A percentile compares a stretch with the other conserved stretches of the same genome.
These are phyloP conservation scores for Mustelus asterias DNA, from an alignment of 2,113 vertebrate genomes.

Conservation along the genomic window DNA sequence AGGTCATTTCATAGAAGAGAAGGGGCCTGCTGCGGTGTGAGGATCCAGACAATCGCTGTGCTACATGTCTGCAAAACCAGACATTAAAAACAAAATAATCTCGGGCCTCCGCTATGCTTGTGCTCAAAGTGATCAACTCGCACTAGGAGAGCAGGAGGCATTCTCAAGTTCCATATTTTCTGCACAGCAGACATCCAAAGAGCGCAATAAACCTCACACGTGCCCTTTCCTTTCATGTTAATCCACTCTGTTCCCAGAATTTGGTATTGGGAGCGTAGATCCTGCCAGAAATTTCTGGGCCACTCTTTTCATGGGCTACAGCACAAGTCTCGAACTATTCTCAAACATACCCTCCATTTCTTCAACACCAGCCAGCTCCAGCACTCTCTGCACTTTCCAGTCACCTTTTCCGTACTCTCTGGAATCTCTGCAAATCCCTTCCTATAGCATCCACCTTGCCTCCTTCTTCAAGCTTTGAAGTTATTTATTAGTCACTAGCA, in stretches of 20 bases:
- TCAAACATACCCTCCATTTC: not conserved
- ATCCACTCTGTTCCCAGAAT: not conserved
- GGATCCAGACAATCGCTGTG: not conserved
- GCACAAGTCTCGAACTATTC: not conserved
- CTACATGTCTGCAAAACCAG: not conserved
- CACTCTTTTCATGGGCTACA: not conserved
- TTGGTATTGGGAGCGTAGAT: not conserved
- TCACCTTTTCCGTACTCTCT: too few species aligned
- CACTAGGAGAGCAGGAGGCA: not conserved
- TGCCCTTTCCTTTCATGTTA: not conserved
- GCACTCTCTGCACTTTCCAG: not conserved
- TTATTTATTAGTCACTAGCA: too few species aligned
- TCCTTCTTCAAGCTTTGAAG: not conserved
- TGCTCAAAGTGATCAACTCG: not conserved
- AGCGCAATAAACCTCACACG: not conserved
- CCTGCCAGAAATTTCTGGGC: not conserved
- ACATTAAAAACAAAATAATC: not conserved
- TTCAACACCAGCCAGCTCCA: not conserved
- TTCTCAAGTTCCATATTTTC: not conserved
- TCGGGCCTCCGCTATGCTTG: not conserved
- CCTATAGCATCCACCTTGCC: not conserved
- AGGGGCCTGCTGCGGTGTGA: not conserved
- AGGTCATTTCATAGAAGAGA: not conserved
- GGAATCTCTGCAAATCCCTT: not conserved
- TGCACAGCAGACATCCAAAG: not conserved